Percentiles rank a stretch among this genome's conserved stretches.
phyloP scores from a whole-genome alignment of 2,797 vertebrate genomes.

The Ciconia nigra region DNA sequence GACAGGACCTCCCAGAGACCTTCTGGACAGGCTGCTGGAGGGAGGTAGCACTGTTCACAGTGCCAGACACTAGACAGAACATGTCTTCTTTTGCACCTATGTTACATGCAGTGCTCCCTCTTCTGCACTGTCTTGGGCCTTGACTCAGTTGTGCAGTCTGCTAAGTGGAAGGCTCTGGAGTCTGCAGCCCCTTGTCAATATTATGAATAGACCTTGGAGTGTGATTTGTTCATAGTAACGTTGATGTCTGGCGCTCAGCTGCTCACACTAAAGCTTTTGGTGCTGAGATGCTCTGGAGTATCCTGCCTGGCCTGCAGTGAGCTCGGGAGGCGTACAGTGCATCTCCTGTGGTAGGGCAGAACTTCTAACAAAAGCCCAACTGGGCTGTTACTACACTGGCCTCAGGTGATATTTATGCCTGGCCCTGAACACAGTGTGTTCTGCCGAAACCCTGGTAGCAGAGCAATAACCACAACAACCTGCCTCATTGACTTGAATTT shows the following conservation, averaged over 20 bases:
- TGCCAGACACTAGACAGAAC: too few species aligned
- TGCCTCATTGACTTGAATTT: not conserved
- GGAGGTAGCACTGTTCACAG: not conserved
- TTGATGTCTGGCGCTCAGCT: not conserved
- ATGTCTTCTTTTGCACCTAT: not conserved
- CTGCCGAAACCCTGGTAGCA: not conserved
- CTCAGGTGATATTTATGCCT: not conserved
- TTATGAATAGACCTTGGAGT: not conserved
- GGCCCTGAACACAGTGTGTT: not conserved
- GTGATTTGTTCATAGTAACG: not conserved
- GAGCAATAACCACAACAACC: not conserved
- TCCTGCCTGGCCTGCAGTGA: not conserved
- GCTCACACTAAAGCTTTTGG: not conserved
- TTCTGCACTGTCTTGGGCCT: not conserved
- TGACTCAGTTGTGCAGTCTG: fast-evolving
- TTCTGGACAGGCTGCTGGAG: not conserved
- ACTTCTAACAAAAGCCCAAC: not conserved
- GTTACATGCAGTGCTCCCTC: not conserved
- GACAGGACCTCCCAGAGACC: not conserved
- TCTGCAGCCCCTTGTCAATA: not conserved
- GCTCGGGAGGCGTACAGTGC: not conserved
- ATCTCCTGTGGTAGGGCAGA: not conserved
- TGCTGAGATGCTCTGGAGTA: not conserved
- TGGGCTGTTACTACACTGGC: not conserved
- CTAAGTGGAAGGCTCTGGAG: not conserved